Evolutionary conservation across 2,113 vertebrate genomes (phyloP), one percentile per base, ranked within the genome.

Genomic region (Pangasianodon gigas): DNA sequence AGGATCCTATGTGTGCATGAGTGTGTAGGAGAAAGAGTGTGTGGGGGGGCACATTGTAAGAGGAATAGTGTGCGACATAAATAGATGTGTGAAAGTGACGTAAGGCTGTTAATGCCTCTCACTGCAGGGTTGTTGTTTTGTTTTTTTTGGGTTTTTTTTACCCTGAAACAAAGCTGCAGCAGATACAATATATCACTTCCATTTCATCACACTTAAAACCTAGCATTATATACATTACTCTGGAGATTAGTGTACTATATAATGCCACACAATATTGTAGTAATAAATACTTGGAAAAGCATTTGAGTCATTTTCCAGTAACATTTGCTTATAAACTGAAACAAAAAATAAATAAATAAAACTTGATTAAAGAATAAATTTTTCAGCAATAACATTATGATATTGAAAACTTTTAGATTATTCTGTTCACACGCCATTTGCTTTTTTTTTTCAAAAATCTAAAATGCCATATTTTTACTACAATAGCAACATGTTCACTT

Each of bases 11-110:
- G 60, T 77, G 69, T 60, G 81, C 14, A 24, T 75, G 77, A 32
- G 65, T 91, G 79, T 89, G 48, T 84, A 56, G 13, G 41, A 48
- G 83, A 48, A 18, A 74, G 48, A 37, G 77, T 87, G 69, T 79
- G 83, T 32, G 81, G n/a, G 46, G 4, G 18, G 44, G 11, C 60
- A 19, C 16, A 7, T 56, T 77, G 88, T 62, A 65, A 74, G 37
- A 85, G 69, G 75, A 41, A 60, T 37, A 58, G 67, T 60, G 88
- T 48, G 88, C 14, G 44, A 56, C 65, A 88, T 32, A 84, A 84
- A 89, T 90, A 82, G 60, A 84, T 80, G 74, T 88, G 79, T 84
- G 81, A 84, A 89, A 83, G 54, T 89, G 88, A 89, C 65, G 81
- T 89, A 84, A 89, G 48, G 65, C 88, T 41, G 29, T 48, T 56